Evolutionary conservation across 1,140 invertebrate species (phyloP).

Genomic region (Trichonephila clavipes): DNA sequence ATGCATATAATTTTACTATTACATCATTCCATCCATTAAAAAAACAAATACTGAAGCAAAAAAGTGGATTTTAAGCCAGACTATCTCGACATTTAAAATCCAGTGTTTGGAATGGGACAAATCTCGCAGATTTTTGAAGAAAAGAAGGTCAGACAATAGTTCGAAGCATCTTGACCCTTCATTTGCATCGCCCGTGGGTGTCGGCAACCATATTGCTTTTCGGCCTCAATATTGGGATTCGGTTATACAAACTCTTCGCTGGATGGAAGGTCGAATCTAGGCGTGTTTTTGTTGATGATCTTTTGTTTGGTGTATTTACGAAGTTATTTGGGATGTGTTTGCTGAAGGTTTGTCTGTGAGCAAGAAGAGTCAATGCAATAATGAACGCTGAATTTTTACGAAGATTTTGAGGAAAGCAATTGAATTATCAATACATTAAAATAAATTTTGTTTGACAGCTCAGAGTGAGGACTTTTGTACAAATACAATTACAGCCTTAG

Average conservation of each 20-base stretch:
- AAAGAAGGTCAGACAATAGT: constrained; percentile 1
- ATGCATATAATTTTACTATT: background rate
- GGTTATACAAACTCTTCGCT: constrained; percentile 19
- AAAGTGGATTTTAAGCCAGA: background rate
- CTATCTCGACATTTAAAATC: background rate
- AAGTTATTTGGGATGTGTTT: background rate
- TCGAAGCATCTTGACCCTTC: constrained; percentile 33
- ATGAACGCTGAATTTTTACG: background rate
- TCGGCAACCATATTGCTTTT: background rate
- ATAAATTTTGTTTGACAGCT: no score
- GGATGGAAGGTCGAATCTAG: background rate
- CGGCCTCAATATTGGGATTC: constrained; percentile 27
- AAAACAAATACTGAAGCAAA: background rate
- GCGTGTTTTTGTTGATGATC: constrained; percentile 27
- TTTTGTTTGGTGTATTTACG: background rate
- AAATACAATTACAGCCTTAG: no score
- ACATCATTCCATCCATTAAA: background rate
- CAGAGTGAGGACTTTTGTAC: no score
- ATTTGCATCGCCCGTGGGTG: constrained; percentile 31
- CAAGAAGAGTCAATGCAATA: background rate
- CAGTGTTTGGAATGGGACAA: background rate
- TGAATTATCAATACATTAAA: no score
- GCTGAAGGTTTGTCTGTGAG: background rate
- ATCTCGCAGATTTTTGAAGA: background rate
- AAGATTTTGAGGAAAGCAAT: no score